Evolutionary conservation across 2,888 invertebrate genomes (phyloP), one percentile per base, ranked within the genome.

Genomic region (Caenorhabditis macrosperma): DNA sequence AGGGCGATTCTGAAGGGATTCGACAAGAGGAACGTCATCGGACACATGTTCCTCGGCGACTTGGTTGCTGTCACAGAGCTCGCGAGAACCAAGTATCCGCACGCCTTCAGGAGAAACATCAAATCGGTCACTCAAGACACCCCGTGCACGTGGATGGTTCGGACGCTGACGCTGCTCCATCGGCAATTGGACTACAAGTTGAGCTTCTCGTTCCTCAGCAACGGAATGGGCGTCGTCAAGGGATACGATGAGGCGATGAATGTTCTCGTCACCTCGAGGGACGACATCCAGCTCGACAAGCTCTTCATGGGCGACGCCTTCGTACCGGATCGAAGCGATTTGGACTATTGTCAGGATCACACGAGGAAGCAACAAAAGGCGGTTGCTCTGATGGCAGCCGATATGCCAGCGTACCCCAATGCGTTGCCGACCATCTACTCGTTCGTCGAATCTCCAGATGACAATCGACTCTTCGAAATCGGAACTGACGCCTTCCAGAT

Each of bases 221-320:
- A 71, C 26, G 41, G 63, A 17, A 54, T 35, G 46, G 71, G 55
- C 4, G 46, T 71, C 0, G 63, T 44, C 9, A 63, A 54, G 35
- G 71, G 71, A 7, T n/a, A 41, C 20, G 63, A 71, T 26, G 71
- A 71, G 44, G 55, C 71, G 46, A 71, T 71, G 71, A 9, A 61
- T 71, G 33, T 22, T 33, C 52, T 26, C 28, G n/a, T n/a, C n/a
- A n/a, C n/a, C n/a, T n/a, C n/a, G n/a, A n/a, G n/a, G 28, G 28
- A 52, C 26, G 54, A 15, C 7, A 46, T 28, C n/a, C 2, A 26
- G 30, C 9, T 52, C n/a, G 61, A 55, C 24, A 20, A 38, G 35
- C 52, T 71, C 5, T 63, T 44, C 30, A 5, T 17, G 1, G 71
- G 71, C n/a, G 20, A 2, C 0, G 61, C 61, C 5, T 71, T 71